phyloP scores from a whole-genome alignment of 2,113 vertebrate species.

The Daubentonia madagascariensis region DNA sequence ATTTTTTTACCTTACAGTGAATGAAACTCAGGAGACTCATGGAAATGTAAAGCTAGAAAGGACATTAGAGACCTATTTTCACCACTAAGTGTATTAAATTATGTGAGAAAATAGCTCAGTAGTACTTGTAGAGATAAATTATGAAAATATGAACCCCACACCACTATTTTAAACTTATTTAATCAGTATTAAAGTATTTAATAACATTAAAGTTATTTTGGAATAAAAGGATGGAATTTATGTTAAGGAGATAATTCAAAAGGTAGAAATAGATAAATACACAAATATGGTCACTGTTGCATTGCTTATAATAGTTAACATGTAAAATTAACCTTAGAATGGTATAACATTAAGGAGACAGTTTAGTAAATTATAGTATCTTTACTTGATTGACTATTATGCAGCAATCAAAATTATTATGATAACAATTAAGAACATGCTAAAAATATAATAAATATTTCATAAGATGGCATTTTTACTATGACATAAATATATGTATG shows the following conservation, averaged over 20 bases:
- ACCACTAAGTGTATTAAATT: not conserved
- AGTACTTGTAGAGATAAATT: not conserved
- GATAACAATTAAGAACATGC: not conserved
- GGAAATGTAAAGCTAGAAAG: not conserved
- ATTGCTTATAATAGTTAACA: not conserved
- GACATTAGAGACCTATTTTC: not conserved
- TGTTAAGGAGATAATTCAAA: not conserved
- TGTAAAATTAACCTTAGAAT: not conserved
- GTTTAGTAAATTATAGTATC: not conserved
- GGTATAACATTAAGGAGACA: not conserved
- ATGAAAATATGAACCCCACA: not conserved
- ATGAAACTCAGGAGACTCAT: not conserved
- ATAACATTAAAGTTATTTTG: not conserved
- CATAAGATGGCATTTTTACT: not conserved
- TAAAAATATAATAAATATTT: slow-evolving; percentile 40
- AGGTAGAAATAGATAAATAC: not conserved
- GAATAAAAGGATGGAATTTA: not conserved
- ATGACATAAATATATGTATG: not conserved
- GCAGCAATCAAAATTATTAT: not conserved
- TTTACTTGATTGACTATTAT: not conserved
- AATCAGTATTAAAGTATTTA: not conserved
- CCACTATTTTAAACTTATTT: not conserved
- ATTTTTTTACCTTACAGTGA: not conserved
- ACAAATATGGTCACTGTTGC: not conserved
- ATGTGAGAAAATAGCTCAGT: not conserved